A percentile compares a stretch with the other conserved stretches of the same genome.
These are phyloP conservation scores for Chorisops tibialis DNA, from an alignment of 2,888 invertebrate species.

Conservation along the genomic window DNA sequence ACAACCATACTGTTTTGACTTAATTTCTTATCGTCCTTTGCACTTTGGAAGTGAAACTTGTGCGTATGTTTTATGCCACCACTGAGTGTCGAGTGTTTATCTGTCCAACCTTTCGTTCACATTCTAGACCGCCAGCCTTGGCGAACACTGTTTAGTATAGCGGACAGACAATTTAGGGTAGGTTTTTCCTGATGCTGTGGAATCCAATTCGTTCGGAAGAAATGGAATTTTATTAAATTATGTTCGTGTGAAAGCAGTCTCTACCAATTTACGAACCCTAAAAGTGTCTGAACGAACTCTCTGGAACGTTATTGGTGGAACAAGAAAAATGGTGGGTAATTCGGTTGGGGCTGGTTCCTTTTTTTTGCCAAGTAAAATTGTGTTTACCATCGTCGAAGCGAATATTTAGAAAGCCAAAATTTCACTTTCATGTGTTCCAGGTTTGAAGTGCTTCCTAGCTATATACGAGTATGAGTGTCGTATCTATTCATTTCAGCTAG, in stretches of 20 bases:
- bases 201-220: neutral
- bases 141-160: no score
- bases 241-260: slow-evolving; percentile 15
- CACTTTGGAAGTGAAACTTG: no score
- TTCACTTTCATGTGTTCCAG: neutral
- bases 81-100: slow-evolving; percentile 10
- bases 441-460: neutral
- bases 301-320: neutral
- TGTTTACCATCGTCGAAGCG: slow-evolving; percentile 19
- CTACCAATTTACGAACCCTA: slow-evolving; percentile 20
- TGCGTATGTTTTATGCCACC: no score
- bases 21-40: neutral
- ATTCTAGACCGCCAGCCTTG: no score
- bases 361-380: slow-evolving; percentile 15
- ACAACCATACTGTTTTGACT: neutral
- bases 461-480: neutral
- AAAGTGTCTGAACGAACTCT: neutral
- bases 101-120: neutral
- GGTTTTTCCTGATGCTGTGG: neutral
- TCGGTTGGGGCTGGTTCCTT: slow-evolving; percentile 21
- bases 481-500: neutral
- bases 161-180: neutral
- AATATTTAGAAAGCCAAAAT: slow-evolving; percentile 20
- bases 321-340: slow-evolving; percentile 28
- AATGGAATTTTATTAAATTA: slow-evolving; percentile 30